A percentile compares a stretch with the other conserved stretches of the same genome.
These are phyloP conservation scores for Drosophila biarmipes DNA, from an alignment of 1,140 invertebrate species.

Conservation along the genomic window DNA sequence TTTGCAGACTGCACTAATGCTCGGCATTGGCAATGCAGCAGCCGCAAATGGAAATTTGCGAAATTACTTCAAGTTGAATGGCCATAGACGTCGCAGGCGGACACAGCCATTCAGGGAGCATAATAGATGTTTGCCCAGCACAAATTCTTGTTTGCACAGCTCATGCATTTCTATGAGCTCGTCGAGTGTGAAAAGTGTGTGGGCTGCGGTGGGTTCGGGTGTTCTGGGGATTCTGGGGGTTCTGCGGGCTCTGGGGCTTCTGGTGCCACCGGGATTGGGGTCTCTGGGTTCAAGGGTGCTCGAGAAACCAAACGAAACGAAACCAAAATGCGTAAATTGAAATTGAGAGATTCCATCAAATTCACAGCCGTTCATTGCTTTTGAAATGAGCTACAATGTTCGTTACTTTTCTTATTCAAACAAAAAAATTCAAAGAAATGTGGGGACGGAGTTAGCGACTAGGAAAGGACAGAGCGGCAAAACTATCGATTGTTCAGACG, in stretches of 20 bases:
- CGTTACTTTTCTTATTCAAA: slow-evolving; percentile 62
- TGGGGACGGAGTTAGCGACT: slow-evolving; percentile 8
- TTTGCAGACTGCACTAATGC: slow-evolving; percentile 25
- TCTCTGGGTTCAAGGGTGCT: slow-evolving; percentile 49
- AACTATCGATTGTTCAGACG: neutral
- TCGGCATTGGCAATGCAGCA: slow-evolving; percentile 37
- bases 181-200: slow-evolving; percentile 46
- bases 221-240: neutral
- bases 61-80: slow-evolving; percentile 76
- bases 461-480: neutral
- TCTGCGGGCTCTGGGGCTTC: neutral
- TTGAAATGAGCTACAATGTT: slow-evolving; percentile 84
- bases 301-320: slow-evolving; percentile 38
- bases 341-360: slow-evolving; percentile 79
- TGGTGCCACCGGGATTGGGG: slow-evolving; percentile 19
- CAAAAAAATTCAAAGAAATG: slow-evolving; percentile 16
- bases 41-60: slow-evolving; percentile 66
- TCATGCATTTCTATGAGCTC: slow-evolving; percentile 44
- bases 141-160: slow-evolving; percentile 61
- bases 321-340: slow-evolving; percentile 67
- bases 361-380: slow-evolving; percentile 84
- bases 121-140: slow-evolving; percentile 72
- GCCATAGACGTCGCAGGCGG: slow-evolving; percentile 44
- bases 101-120: slow-evolving; percentile 57
- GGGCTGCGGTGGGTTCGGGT: neutral